These are phyloP conservation scores for Triops longicaudatus DNA, from an alignment of 1,140 invertebrate genomes.

Conservation along the genomic window DNA sequence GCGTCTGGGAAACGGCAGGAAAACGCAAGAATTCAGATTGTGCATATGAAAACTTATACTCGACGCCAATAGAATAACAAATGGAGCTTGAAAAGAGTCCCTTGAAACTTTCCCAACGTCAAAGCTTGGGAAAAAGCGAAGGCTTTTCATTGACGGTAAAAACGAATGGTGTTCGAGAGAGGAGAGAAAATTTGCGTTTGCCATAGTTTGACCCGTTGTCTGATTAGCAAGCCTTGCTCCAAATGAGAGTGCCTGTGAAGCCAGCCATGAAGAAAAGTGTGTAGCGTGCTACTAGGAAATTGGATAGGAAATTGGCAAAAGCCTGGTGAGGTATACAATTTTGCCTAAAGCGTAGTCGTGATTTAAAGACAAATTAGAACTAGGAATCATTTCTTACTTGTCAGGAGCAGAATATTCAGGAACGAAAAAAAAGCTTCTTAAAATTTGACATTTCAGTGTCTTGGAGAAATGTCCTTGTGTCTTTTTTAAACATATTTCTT, in stretches of 20 bases:
- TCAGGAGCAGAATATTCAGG: background rate
- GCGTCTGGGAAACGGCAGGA: background rate
- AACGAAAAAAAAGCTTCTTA: background rate
- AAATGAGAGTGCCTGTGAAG: background rate
- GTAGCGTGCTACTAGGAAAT: background rate
- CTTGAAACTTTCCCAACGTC: background rate
- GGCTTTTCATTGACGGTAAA: background rate
- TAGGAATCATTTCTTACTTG: background rate
- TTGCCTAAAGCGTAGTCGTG: background rate
- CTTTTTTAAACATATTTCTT: background rate
- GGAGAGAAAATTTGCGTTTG: background rate
- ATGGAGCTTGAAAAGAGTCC: background rate
- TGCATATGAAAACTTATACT: background rate
- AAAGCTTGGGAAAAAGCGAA: background rate
- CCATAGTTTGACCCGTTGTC: conserved; percentile 5
- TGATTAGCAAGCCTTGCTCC: background rate
- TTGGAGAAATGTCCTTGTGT: background rate
- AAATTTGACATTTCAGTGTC: background rate
- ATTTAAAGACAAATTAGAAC: background rate
- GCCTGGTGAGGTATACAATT: background rate
- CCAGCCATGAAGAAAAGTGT: background rate
- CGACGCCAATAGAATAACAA: conserved; percentile 1
- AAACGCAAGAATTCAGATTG: background rate
- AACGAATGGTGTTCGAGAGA: background rate
- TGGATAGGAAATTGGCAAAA: conserved; percentile 1